Evolutionary conservation across 2,797 vertebrate genomes (phyloP).

Genomic region (Sebastiscus tertius): DNA sequence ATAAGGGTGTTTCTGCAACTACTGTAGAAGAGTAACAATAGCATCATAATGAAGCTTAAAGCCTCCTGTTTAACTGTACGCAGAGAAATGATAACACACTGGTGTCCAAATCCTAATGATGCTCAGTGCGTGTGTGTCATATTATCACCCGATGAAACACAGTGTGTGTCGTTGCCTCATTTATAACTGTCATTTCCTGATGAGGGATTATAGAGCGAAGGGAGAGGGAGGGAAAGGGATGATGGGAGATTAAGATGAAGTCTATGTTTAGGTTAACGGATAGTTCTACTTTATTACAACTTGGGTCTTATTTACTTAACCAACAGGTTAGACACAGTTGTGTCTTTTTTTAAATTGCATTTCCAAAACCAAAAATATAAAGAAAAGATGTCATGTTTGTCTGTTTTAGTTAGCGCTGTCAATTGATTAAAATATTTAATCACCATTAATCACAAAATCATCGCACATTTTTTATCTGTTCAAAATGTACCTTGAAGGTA

Average conservation of each 20-base stretch:
- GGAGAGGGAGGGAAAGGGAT: neutral
- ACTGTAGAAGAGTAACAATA: constrained; percentile 1
- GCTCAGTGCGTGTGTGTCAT: neutral
- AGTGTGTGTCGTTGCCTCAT: neutral
- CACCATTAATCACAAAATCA: too few species aligned
- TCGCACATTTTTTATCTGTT: too few species aligned
- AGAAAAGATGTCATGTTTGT: too few species aligned
- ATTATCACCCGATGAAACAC: neutral
- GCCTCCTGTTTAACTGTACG: neutral
- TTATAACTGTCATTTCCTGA: neutral
- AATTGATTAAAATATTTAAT: too few species aligned
- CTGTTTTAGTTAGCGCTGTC: too few species aligned
- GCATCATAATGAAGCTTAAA: neutral
- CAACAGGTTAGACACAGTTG: too few species aligned
- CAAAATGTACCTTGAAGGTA: too few species aligned
- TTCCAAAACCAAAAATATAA: too few species aligned
- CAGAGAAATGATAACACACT: neutral
- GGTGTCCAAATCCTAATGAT: neutral
- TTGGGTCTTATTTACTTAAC: neutral
- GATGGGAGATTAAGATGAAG: constrained; percentile 81
- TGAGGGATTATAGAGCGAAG: neutral
- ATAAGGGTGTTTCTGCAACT: too few species aligned
- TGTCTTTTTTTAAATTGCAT: too few species aligned
- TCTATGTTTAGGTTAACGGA: neutral
- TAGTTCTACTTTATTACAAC: neutral